phyloP scores from a whole-genome alignment of 2,888 invertebrate species.

The Dioctria rufipes region DNA sequence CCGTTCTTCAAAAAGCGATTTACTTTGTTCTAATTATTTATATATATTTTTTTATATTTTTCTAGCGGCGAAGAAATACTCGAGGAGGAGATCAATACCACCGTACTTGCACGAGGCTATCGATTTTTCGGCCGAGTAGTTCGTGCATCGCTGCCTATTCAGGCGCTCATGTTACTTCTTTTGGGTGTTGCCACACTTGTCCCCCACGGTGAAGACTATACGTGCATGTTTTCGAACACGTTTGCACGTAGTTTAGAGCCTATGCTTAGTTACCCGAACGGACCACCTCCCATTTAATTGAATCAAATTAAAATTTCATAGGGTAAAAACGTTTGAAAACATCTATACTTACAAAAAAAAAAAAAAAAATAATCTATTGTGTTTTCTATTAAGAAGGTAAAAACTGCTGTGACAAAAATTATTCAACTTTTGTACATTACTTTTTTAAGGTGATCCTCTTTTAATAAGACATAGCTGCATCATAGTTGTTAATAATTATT shows the following conservation, averaged over 20 bases:
- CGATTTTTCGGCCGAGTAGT: conserved; percentile 92
- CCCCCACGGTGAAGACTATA: conserved; percentile 87
- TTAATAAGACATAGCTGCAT: conserved; percentile 2
- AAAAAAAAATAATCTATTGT: not conserved
- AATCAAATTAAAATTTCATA: not conserved
- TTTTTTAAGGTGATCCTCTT: conserved; percentile 26
- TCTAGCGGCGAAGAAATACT: conserved; percentile 65
- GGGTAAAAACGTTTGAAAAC: not conserved
- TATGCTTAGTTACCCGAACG: conserved; percentile 91
- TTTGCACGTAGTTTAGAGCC: conserved; percentile 89
- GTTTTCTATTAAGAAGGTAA: not conserved
- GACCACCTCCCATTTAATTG: conserved; percentile 91
- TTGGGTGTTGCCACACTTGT: conserved; percentile 95
- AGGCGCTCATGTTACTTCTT: conserved; percentile 92
- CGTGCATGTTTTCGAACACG: conserved; percentile 88
- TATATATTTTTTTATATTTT: conserved; percentile 18
- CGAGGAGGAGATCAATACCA: conserved; percentile 75
- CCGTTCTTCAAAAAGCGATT: no score
- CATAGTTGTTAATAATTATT: not conserved
- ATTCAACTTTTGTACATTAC: conserved; percentile 38
- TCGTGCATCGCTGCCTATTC: conserved; percentile 93
- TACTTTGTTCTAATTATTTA: no score
- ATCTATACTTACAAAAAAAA: not conserved
- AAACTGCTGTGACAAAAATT: conserved; percentile 28
- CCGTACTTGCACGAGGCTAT: conserved; percentile 82